Evolutionary conservation across 1,140 invertebrate species (phyloP).

Genomic region (Cataglyphis hispanica): DNA sequence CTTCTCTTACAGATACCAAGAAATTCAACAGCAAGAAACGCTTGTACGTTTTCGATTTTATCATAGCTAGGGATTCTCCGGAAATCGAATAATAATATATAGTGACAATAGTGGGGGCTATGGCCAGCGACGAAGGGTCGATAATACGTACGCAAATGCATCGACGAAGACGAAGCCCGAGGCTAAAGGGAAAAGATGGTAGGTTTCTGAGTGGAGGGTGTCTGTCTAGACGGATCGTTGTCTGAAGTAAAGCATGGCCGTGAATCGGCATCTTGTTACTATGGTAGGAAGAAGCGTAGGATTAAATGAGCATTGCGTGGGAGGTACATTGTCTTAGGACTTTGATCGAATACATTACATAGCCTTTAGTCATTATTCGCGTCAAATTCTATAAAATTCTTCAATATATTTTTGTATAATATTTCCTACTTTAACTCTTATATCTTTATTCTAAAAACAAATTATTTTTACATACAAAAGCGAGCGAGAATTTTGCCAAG

Average conservation of each 20-base stretch:
- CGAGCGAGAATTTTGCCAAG: neutral
- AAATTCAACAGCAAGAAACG: neutral
- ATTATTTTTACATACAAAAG: neutral
- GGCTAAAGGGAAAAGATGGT: conserved; percentile 62
- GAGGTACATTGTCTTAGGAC: conserved; percentile 24
- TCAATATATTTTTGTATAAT: neutral
- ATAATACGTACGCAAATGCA: conserved; percentile 30
- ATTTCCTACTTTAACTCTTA: neutral
- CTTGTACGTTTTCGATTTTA: conserved; percentile 7
- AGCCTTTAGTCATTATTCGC: conserved; percentile 2
- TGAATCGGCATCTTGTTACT: conserved; percentile 59
- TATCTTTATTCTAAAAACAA: neutral
- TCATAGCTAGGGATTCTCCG: neutral
- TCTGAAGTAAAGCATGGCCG: conserved; percentile 60
- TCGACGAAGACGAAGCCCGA: conserved; percentile 40
- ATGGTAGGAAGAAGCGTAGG: conserved; percentile 43
- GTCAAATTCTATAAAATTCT: conserved; percentile 21
- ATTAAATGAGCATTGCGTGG: conserved; percentile 29
- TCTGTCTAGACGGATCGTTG: conserved; percentile 74
- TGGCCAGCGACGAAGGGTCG: conserved; percentile 21
- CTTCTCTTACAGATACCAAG: no score
- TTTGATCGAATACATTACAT: conserved; percentile 18
- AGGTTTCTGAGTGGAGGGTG: conserved; percentile 67
- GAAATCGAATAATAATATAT: conserved; percentile 42
- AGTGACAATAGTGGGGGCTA: conserved; percentile 8